Evolutionary conservation across 2,113 vertebrate genomes (phyloP), one percentile per base, ranked within the genome.

Genomic region (Psilopsiagon aymara): DNA sequence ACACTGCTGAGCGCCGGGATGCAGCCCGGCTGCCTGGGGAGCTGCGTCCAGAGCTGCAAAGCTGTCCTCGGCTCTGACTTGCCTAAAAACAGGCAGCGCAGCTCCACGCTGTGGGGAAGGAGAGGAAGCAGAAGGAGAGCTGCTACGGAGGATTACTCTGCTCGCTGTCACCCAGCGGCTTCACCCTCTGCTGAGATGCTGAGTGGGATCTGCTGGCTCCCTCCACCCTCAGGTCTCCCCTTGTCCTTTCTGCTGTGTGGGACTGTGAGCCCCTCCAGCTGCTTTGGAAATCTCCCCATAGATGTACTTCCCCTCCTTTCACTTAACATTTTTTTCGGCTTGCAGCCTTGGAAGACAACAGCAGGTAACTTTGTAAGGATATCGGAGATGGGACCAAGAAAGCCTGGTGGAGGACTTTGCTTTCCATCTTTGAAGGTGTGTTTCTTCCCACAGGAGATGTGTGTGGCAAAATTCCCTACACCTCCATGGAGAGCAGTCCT

Each of bases 91-190:
- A 77, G 66, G 86, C 80, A 78, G 77, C 2, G 75, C 95, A 95
- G 96, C 93, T 96, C 95, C 96, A 43, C 92, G 8, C 91, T 68
- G 94, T 77, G 94, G 93, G 91, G 53, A 94, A 88, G 53, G 63
- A 80, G 23, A 41, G 75, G 28, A 95, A 95, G 67, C 63, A 69
- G 84, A 5, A 2, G 0, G 37, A 21, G 16, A 66, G 14, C n/a
- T 64, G 11, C 16, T 16, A 29, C 2, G 1, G 14, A 10, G 14
- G 3, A 6, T 44, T 62, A 39, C 70, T 79, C 12, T 0, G 0
- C 25, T 76, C 35, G 0, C 43, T 13, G 57, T 39, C 29, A 17
- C 29, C 37, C 64, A 6, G 17, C 4, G 43, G 8, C 37, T 75
- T 86, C 23, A 44, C 44, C 27, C 44, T 27, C 44, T 69, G 25